Base-by-base conservation (phyloP, 2,113 vertebrate species). In the Oryzias curvinotus region DNA sequence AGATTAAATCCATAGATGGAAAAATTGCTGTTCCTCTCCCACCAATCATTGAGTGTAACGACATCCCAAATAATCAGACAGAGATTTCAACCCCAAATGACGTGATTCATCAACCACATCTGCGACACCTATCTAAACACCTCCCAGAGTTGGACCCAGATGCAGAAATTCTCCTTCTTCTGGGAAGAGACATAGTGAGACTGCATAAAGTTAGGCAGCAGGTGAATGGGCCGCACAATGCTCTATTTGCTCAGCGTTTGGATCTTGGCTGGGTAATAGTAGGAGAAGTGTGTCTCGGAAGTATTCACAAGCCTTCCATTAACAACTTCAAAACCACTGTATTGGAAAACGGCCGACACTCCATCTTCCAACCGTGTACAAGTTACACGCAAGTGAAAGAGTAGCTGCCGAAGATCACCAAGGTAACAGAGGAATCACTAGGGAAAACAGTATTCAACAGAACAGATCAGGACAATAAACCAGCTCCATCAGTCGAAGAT, bases 401-500 rank as follows among this genome's bases (percentile, higher is more conserved):
- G 17, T 6, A 1, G 15, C 4, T 16, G 4, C 45, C 49, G 57
- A 30, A 30, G 28, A 4, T 7, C 3, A 8, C 0, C 4, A 60
- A 42, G 16, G 7, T 6, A 4, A 10, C 26, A 0, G 45, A 63
- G 6, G 16, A 10, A 4, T 59, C 4, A 1, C 16, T 72, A 0
- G 68, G 63, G 41, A 50, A 25, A 3, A 53, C 43, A 19, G 57
- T 70, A 3, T 79, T 67, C 5, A 28, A 42, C 36, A 14, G 1
- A 36, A 60, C 18, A 0, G 52, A 73, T 5, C 5, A 65, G 5
- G 52, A 75, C 1, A 62, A 65, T 4, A 75, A 69, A 68, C 60
- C 15, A 5, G 57, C 72, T 36, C 51, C 28, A 8, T 82, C 64
- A 8, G 3, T 67, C 0, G 47, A 68, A 26, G 73, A 81, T 25